These are phyloP conservation scores for Bedellia somnulentella DNA, from an alignment of 2,888 invertebrate genomes.

Conservation along the genomic window DNA sequence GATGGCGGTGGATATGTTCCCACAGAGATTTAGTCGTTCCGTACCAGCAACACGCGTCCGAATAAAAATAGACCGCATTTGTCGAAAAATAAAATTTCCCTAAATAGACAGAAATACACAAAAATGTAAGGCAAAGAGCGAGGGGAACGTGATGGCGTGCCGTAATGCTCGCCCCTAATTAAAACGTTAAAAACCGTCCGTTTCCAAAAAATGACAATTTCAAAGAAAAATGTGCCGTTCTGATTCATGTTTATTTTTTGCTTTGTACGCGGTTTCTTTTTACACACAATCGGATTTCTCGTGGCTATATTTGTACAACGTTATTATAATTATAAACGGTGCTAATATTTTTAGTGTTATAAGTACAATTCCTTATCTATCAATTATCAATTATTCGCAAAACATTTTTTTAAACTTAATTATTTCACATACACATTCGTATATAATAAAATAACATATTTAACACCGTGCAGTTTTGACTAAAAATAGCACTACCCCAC, in stretches of 20 bases:
- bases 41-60: conserved; percentile 53
- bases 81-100: conserved; percentile 60
- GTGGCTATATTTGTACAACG: too few relatives aligned
- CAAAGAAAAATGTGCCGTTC: conserved; percentile 58
- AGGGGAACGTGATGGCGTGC: conserved; percentile 56
- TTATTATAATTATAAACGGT: too few relatives aligned
- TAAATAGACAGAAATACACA: conserved; percentile 60
- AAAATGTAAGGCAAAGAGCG: conserved; percentile 54
- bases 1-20: too few relatives aligned
- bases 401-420: too few relatives aligned
- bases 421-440: too few relatives aligned
- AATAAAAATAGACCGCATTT: conserved; percentile 53
- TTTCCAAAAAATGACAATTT: conserved; percentile 59
- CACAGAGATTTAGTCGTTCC: conserved; percentile 54
- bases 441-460: too few relatives aligned
- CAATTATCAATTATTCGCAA: too few relatives aligned
- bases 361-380: too few relatives aligned
- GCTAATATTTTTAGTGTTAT: too few relatives aligned
- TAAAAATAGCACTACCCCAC: too few relatives aligned
- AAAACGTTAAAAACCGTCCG: conserved; percentile 60
- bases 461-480: too few relatives aligned
- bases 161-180: conserved; percentile 62
- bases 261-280: conserved; percentile 23
- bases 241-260: conserved; percentile 41
- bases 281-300: too few relatives aligned